Conservation (phyloP, 2,888 invertebrate species). For the Drosophila neotestacea region DNA sequence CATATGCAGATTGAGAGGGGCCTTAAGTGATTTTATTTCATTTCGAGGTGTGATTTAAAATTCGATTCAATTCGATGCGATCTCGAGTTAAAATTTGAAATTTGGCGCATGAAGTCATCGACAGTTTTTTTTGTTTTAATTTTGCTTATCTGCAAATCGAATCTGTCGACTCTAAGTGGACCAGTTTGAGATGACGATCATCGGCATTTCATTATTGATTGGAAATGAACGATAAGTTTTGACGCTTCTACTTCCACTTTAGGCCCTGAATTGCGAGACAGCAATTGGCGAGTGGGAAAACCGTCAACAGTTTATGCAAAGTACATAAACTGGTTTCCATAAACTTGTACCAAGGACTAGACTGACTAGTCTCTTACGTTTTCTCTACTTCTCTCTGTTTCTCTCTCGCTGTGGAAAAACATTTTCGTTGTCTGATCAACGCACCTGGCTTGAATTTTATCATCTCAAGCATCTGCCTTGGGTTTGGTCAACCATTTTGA, state of each 20-base stretch:
- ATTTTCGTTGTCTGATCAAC: slow-evolving; percentile 37
- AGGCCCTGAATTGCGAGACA: slow-evolving; percentile 3
- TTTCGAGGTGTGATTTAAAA: slow-evolving; percentile 61
- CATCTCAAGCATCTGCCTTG: slow-evolving; percentile 8
- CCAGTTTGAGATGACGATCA: slow-evolving; percentile 65
- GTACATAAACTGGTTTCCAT: slow-evolving; percentile 25
- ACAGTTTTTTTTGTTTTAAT: slow-evolving; percentile 14
- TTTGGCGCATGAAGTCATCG: slow-evolving; percentile 71
- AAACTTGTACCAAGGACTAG: slow-evolving; percentile 24
- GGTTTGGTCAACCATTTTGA: slow-evolving; percentile 33
- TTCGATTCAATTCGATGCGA: slow-evolving; percentile 45
- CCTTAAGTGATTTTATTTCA: slow-evolving; percentile 60
- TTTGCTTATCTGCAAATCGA: slow-evolving; percentile 34
- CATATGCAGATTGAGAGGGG: slow-evolving; percentile 47
- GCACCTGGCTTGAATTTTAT: slow-evolving; percentile 23
- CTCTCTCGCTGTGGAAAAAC: slow-evolving; percentile 9
- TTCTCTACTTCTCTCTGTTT: background rate
- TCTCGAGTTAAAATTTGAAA: slow-evolving; percentile 42
- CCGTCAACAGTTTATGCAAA: slow-evolving; percentile 22
- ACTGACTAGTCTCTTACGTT: background rate
- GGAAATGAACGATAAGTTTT: slow-evolving; percentile 51
- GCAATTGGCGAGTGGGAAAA: slow-evolving; percentile 23
- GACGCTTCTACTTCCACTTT: slow-evolving; percentile 5
- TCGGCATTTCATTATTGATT: slow-evolving; percentile 51
- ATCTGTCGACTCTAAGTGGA: slow-evolving; percentile 63